Evolutionary conservation across 2,797 vertebrate species (phyloP).

Genomic region (Manis pentadactyla): DNA sequence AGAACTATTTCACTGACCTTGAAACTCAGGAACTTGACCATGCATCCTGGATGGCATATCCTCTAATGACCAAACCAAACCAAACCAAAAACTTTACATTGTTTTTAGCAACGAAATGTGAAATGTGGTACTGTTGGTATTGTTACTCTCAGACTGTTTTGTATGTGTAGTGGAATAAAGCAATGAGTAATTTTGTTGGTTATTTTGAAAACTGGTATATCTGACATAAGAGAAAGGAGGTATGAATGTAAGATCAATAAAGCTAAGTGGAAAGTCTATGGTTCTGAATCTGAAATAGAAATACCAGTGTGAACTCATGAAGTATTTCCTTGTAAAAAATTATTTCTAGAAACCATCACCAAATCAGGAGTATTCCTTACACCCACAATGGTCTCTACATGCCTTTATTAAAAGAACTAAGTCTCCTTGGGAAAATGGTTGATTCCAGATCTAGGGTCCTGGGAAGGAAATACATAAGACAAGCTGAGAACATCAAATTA

Average conservation of each 20-base stretch:
- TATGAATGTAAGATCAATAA: not conserved
- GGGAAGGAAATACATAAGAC: not conserved
- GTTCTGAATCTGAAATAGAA: constrained; percentile 3
- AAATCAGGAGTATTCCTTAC: not conserved
- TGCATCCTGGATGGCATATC: not conserved
- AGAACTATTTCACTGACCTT: not conserved
- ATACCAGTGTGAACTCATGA: not conserved
- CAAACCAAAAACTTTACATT: not conserved
- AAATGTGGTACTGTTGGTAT: not conserved
- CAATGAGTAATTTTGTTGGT: not conserved
- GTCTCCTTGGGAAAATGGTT: not conserved
- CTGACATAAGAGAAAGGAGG: not conserved
- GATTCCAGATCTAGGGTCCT: not conserved
- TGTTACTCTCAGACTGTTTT: not conserved
- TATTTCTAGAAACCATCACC: not conserved
- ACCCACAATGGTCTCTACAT: not conserved
- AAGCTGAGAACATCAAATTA: not conserved
- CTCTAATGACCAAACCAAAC: not conserved
- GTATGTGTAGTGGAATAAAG: not conserved
- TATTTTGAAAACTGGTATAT: not conserved
- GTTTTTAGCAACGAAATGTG: not conserved
- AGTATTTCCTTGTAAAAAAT: not conserved
- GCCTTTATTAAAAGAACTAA: not conserved
- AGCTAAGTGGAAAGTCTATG: not conserved
- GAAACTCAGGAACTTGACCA: not conserved